phyloP scores from a whole-genome alignment of 2,888 invertebrate genomes.

The Epicampocera succincta region DNA sequence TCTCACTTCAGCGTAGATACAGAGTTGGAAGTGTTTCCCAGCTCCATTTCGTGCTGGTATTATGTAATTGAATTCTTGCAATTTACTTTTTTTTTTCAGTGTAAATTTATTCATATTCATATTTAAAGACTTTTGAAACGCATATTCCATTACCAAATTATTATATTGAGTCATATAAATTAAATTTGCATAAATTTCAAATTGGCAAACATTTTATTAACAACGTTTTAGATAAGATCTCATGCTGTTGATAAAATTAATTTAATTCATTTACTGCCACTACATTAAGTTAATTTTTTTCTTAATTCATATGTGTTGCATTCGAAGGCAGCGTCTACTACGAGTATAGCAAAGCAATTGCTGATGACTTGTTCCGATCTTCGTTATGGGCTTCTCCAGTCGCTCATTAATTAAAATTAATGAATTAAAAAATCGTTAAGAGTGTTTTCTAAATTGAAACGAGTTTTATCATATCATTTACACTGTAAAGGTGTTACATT shows the following conservation, averaged over 20 bases:
- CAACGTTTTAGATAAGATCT: conserved; percentile 32
- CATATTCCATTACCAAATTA: conserved; percentile 35
- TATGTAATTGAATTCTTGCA: too few relatives aligned
- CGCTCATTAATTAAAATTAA: conserved; percentile 38
- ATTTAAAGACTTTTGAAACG: neutral
- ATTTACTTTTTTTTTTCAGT: too few relatives aligned
- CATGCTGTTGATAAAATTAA: conserved; percentile 23
- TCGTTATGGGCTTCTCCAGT: neutral
- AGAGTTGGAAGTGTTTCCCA: too few relatives aligned
- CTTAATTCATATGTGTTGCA: neutral
- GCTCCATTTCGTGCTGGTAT: too few relatives aligned
- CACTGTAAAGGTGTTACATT: conserved; percentile 38
- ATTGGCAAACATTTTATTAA: conserved; percentile 15
- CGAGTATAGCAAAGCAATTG: neutral
- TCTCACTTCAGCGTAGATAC: too few relatives aligned
- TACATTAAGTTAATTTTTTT: neutral
- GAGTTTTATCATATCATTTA: conserved; percentile 43
- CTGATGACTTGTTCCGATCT: conserved; percentile 15
- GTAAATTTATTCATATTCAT: too few relatives aligned
- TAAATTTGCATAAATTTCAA: conserved; percentile 21
- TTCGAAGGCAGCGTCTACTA: conserved; percentile 18
- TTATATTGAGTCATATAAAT: conserved; percentile 1
- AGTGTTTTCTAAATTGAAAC: too few relatives aligned
- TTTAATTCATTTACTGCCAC: neutral
- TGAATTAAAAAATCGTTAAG: conserved; percentile 32